These are phyloP conservation scores for Stictocephala bisonia DNA, from an alignment of 2,888 invertebrate genomes.

Conservation along the genomic window DNA sequence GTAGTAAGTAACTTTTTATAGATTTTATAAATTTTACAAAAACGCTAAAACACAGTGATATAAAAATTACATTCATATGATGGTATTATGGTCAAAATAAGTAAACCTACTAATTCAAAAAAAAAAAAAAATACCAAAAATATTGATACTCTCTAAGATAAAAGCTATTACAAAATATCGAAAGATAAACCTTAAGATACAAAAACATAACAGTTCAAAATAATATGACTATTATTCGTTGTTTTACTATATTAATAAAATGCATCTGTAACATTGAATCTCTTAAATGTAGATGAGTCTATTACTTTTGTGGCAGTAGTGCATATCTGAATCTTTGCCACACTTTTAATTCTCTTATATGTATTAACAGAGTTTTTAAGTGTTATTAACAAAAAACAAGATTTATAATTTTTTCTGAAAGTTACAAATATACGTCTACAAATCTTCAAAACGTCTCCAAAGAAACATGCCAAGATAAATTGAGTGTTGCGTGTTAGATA, in stretches of 20 bases:
- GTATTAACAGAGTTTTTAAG: too few species aligned
- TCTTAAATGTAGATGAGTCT: constrained; percentile 18
- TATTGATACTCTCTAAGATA: background rate
- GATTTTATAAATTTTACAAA: constrained; percentile 5
- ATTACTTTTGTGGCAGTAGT: constrained; percentile 30
- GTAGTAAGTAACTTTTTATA: constrained; percentile 20
- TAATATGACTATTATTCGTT: background rate
- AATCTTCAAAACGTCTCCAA: too few species aligned
- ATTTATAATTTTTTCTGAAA: too few species aligned
- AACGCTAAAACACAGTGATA: constrained; percentile 23
- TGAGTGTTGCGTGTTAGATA: too few species aligned
- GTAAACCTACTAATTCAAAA: background rate
- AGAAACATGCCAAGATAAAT: too few species aligned
- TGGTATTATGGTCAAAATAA: background rate
- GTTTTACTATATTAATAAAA: constrained; percentile 21
- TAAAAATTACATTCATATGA: background rate
- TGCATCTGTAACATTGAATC: constrained; percentile 24
- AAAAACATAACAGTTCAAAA: background rate
- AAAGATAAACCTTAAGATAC: background rate
- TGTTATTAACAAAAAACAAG: too few species aligned
- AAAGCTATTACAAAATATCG: background rate
- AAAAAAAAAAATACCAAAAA: background rate
- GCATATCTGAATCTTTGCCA: too few species aligned
- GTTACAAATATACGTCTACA: too few species aligned
- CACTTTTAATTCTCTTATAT: too few species aligned